Evolutionary conservation across 2,797 vertebrate species (phyloP), one percentile per base, ranked within the genome.

Genomic region (Mallotus villosus): DNA sequence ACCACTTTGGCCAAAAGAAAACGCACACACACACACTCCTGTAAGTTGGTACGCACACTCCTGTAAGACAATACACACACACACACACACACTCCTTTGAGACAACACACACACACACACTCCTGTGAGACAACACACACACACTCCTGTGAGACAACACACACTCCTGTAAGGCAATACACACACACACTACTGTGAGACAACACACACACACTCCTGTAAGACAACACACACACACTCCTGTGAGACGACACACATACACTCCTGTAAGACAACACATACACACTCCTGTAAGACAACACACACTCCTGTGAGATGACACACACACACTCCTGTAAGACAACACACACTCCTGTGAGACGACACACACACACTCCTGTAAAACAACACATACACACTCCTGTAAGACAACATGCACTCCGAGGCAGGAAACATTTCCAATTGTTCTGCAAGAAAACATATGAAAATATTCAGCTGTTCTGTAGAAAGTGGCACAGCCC

Each of bases 1-100:
- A 74, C 75, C 78, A 81, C 79, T 85, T 86, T 75, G 71, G 76
- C 74, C 72, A 74, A 78, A 79, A 83, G 72, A 82, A 74, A 82
- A 82, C 81, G 79, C 68, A 78, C 32, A 34, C 32, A 34, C 32
- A 34, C 8, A 34, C 32, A 34, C 32, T 8, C 7, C 32, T 34
- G 32, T 34, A 34, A 34, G 8, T 34, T 34, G 8, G 2, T 34
- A 34, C 7, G 8, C 7, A 34, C 32, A 34, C 8, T 73, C 79
- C 72, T 73, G 75, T 79, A 79, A 82, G 72, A 82, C 75, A 82
- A 82, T 84, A 79, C 68, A 78, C 81, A 81, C 73, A 66, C 77
- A 74, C 67, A 75, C 29, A 29, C 29, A 3, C 32, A 34, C 32
- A 34, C 5, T 73, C 79, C 74, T 73, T 72, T 79, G 78, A 82